Evolutionary conservation across 1,140 invertebrate species (phyloP), one percentile per base, ranked within the genome.

Genomic region (Galendromus occidentalis): DNA sequence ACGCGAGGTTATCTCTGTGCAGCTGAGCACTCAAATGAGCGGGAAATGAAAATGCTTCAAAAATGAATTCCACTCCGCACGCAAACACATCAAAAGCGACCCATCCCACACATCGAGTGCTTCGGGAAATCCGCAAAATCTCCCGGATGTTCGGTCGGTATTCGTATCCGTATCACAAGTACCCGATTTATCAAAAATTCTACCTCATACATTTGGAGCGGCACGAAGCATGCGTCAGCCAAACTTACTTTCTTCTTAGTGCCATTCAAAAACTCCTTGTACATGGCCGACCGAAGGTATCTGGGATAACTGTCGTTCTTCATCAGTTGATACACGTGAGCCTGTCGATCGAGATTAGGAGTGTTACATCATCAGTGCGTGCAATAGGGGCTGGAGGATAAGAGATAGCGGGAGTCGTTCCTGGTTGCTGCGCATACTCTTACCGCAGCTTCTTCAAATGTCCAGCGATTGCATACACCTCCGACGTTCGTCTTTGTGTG

Each of bases 241-340:
- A 29, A 64, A 64, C 66, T 79, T 77, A 91, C 87, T 85, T 94
- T 94, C 80, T 96, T 96, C 75, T 93, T 92, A 51, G 88, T 89
- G 69, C 88, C 89, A 77, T 87, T 92, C 63, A 96, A 79, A 76
- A 88, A 93, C 71, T 98, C 92, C 82, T 95, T 96, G 77, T 97
- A 98, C 87, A 96, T 94, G 72, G 98, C 95, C 1, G 95, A 98
- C 63, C 95, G 84, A 65, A 99, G 80, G 76, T 97, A 99, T 68
- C 96, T 82, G 44, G 91, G 93, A 74, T 99, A 99, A 71, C 88
- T 94, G 76, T 99, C 96, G 71, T 88, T 94, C 74, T 97, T 97
- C 96, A 99, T 99, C 66, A 98, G 79, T 74, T 97, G 92, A 78
- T 97, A 98, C 30, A 99, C 92, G 77, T 99, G 95, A 7, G 93